phyloP scores from a whole-genome alignment of 2,113 vertebrate species.

The Lasiurus cinereus region DNA sequence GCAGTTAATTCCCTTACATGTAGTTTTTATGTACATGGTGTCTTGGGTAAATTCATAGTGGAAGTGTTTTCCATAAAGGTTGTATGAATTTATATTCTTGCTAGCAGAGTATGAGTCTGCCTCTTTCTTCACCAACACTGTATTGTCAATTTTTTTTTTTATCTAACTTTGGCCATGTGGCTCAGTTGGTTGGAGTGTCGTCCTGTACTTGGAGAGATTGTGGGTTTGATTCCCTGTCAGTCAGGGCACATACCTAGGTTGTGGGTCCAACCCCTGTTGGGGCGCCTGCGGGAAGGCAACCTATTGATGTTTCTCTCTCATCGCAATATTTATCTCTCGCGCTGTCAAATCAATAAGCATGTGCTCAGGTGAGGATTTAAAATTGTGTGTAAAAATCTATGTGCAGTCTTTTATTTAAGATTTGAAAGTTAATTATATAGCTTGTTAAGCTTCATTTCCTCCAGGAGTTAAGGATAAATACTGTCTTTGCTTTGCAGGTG shows the following conservation, averaged over 20 bases:
- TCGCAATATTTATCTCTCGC: too few species aligned
- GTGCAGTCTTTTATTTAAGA: constrained; percentile 38
- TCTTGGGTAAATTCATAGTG: constrained; percentile 54
- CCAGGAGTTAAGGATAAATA: constrained; percentile 41
- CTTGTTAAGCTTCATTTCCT: constrained; percentile 56
- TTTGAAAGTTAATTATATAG: constrained; percentile 54
- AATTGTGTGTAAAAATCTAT: not conserved
- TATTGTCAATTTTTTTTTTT: not conserved
- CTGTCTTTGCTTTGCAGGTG: not conserved
- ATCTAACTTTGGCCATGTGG: not conserved
- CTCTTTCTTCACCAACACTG: constrained; percentile 44
- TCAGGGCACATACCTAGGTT: not conserved
- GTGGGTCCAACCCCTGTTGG: not conserved
- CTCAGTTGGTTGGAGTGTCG: not conserved
- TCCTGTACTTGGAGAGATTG: not conserved
- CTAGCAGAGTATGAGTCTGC: not conserved
- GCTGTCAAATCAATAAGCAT: not conserved
- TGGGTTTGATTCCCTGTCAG: not conserved
- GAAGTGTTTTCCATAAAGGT: constrained; percentile 21
- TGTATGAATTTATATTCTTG: constrained; percentile 33
- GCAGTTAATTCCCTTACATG: not conserved
- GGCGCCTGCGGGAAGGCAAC: not conserved
- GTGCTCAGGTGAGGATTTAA: not conserved
- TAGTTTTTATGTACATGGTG: constrained; percentile 8
- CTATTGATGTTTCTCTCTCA: not conserved